Evolutionary conservation across 2,888 invertebrate genomes (phyloP).

Genomic region (Catocala nupta): DNA sequence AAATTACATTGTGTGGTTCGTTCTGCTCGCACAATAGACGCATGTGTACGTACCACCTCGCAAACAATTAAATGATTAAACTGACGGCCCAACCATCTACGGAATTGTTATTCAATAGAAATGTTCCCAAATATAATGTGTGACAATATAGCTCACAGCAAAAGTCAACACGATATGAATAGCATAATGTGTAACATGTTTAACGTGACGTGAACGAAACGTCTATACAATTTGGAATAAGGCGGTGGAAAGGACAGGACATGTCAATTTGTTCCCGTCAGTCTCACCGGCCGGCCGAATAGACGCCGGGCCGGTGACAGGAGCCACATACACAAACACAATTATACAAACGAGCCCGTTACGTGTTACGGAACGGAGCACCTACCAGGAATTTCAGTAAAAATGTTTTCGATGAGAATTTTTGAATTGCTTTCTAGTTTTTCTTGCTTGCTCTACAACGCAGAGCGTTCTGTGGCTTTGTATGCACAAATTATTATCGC

Average conservation of each 20-base stretch:
- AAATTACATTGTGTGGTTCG: constrained; percentile 21
- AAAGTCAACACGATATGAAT: constrained; percentile 31
- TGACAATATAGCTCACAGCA: constrained; percentile 26
- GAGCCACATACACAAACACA: constrained; percentile 54
- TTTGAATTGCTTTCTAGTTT: constrained; percentile 40
- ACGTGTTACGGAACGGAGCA: constrained; percentile 31
- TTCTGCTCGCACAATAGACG: constrained; percentile 25
- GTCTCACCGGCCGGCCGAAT: constrained; percentile 47
- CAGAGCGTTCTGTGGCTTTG: constrained; percentile 29
- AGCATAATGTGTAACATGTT: constrained; percentile 35
- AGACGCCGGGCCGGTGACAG: constrained; percentile 50
- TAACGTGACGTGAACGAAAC: constrained; percentile 39
- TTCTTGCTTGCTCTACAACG: constrained; percentile 23
- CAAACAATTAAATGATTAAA: constrained; percentile 33
- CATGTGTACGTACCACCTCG: constrained; percentile 14
- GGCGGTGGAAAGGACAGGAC: constrained; percentile 58
- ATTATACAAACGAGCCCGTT: constrained; percentile 57
- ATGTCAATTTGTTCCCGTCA: constrained; percentile 74
- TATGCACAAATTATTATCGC: constrained; percentile 19
- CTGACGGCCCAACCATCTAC: constrained; percentile 10
- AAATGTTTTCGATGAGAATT: constrained; percentile 26
- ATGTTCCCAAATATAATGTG: constrained; percentile 18
- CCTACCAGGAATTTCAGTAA: constrained; percentile 30
- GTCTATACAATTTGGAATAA: constrained; percentile 46
- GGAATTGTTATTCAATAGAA: constrained; percentile 17